A percentile compares a stretch with the other conserved stretches of the same genome.
Conservation (phyloP, 2,797 vertebrate genomes). For the Selene dorsalis region DNA sequence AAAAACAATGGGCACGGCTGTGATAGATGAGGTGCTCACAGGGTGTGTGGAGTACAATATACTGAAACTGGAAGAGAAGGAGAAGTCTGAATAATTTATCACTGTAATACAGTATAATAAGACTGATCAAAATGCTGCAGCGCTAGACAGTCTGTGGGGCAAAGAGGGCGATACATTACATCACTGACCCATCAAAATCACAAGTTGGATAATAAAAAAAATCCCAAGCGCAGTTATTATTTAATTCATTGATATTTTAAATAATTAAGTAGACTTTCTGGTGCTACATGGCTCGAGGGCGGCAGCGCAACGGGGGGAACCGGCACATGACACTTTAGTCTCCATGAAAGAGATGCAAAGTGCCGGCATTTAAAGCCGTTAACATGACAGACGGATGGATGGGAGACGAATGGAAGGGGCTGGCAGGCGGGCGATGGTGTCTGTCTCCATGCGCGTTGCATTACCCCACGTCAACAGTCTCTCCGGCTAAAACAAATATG, state of each 20-base stretch:
- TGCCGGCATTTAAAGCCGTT: constrained; percentile 69
- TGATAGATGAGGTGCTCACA: constrained; percentile 9
- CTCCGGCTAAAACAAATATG: constrained; percentile 76
- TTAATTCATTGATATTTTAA: constrained; percentile 65
- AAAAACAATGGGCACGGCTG: constrained; percentile 62
- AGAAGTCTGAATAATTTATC: constrained; percentile 70
- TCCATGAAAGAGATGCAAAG: constrained; percentile 64
- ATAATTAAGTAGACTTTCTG: constrained; percentile 65
- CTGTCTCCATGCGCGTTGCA: constrained; percentile 57
- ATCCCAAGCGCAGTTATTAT: constrained; percentile 55
- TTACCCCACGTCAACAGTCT: constrained; percentile 65
- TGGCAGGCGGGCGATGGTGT: constrained; percentile 60
- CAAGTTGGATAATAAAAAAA: constrained; percentile 53
- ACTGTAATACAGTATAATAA: constrained; percentile 59
- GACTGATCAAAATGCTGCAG: constrained; percentile 64
- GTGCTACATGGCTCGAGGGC: constrained; percentile 53
- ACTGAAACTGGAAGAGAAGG: constrained; percentile 31
- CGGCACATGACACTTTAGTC: constrained; percentile 54
- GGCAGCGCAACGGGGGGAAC: constrained; percentile 26
- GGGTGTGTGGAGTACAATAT: constrained; percentile 31
- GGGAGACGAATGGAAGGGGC: constrained; percentile 14
- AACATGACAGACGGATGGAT: constrained; percentile 76
- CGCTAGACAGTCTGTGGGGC: constrained; percentile 32
- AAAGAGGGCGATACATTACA: constrained; percentile 51
- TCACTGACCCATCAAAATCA: constrained; percentile 55